Conservation (phyloP, 2,113 vertebrate species). For the Argyrosomus japonicus region DNA sequence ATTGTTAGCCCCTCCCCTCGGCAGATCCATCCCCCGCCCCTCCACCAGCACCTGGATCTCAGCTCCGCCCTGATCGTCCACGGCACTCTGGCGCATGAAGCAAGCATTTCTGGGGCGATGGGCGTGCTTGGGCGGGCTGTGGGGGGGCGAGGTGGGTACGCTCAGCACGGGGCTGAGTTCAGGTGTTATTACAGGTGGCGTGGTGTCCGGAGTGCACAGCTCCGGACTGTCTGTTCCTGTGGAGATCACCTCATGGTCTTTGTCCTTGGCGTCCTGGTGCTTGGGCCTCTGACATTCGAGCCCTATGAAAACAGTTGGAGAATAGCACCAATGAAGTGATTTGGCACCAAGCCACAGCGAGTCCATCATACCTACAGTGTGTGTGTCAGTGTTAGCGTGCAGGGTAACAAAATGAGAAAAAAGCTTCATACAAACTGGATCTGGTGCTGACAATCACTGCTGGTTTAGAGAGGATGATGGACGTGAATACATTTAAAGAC, state of each 20-base stretch:
- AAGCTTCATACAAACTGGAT: constrained; percentile 24
- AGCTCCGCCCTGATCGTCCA: constrained; percentile 90
- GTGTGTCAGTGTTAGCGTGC: constrained; percentile 38
- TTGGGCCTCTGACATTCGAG: constrained; percentile 94
- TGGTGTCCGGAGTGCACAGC: constrained; percentile 95
- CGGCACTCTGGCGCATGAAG: constrained; percentile 92
- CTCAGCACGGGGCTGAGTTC: constrained; percentile 94
- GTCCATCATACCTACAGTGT: constrained; percentile 6
- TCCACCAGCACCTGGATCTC: constrained; percentile 97
- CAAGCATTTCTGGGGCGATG: constrained; percentile 89
- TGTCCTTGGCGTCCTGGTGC: constrained; percentile 90
- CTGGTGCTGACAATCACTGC: constrained; percentile 12
- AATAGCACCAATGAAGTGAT: constrained; percentile 52
- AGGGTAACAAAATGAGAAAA: constrained; percentile 28
- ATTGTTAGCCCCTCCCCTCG: constrained; percentile 85
- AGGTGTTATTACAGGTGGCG: constrained; percentile 92
- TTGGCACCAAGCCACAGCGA: constrained; percentile 42
- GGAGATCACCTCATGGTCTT: constrained; percentile 93
- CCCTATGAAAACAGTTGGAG: constrained; percentile 80
- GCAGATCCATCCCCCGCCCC: constrained; percentile 83
- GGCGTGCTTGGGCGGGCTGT: constrained; percentile 83
- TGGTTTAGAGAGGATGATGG: constrained; percentile 31
- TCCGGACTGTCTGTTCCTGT: constrained; percentile 95
- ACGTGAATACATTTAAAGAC: constrained; percentile 19
- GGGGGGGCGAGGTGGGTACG: constrained; percentile 88